Evolutionary conservation across 2,888 invertebrate genomes (phyloP), one percentile per base, ranked within the genome.

Genomic region (Sisyra nigra): DNA sequence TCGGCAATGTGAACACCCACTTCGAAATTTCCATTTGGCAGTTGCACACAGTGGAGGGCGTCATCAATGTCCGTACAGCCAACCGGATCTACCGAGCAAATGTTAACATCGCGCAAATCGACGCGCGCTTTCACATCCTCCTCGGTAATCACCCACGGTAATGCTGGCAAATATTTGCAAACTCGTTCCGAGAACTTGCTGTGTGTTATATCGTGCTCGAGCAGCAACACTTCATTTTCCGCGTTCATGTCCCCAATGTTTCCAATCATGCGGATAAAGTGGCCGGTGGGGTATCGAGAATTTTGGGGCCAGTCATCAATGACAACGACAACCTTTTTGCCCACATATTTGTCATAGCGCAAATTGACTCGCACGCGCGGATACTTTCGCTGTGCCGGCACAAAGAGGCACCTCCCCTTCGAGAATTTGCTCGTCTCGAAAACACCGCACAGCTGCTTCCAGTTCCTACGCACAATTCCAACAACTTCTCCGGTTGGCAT

Each of bases 11-110:
- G 98, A 0, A 98, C 97, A 11, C 97, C 97, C 38, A 94, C 80
- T 67, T 91, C 84, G 38, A 73, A 69, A 53, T 78, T 79, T 3
- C 81, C 80, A 55, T 81, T 81, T 0, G 71, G 67, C 15, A 93
- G 62, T 32, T 70, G 64, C 14, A 79, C 70, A 53, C 93, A 94
- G 63, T 98, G 98, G 2, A 98, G 64, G 0, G 98, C 97, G 61
- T 98, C 98, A 58, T 98, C 98, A 48, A 98, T 97, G 60, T 98
- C 98, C 0, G 97, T 98, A 60, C 97, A 98, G 0, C 97, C 97
- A 0, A 93, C 92, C 2, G 97, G 97, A 70, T 97, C 96, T 1
- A 97, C 94, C 0, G 93, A 94, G 56, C 94, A 97, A 35, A 98
- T 78, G 54, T 79, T 76, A 3, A 92, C 59, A 43, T 85, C 71